These are phyloP conservation scores for Geotrypetes seraphini DNA, from an alignment of 2,797 vertebrate genomes.

Conservation along the genomic window DNA sequence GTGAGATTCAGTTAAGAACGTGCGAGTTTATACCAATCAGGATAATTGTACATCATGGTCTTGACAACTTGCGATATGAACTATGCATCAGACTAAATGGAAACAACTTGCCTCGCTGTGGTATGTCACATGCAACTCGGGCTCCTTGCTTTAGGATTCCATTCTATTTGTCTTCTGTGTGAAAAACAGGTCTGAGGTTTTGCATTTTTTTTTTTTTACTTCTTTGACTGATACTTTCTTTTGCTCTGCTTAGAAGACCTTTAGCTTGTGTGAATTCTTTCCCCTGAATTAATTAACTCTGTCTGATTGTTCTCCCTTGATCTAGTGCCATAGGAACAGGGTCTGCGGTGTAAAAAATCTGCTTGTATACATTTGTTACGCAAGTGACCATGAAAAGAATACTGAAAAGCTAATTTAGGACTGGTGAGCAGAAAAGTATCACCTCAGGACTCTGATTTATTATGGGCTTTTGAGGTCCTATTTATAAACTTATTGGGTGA, in stretches of 20 bases:
- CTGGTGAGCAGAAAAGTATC: slow-evolving; percentile 6
- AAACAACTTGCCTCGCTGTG: too few species aligned
- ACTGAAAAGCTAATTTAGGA: slow-evolving; percentile 18
- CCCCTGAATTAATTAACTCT: slow-evolving; percentile 28
- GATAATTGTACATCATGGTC: too few species aligned
- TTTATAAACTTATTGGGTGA: too few species aligned
- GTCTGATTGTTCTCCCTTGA: slow-evolving; percentile 27
- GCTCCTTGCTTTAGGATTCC: too few species aligned
- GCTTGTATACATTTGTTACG: too few species aligned
- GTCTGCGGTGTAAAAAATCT: slow-evolving; percentile 9
- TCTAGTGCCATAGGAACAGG: slow-evolving; percentile 32
- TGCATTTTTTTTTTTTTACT: slow-evolving; percentile 6
- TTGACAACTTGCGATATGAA: too few species aligned
- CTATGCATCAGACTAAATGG: too few species aligned
- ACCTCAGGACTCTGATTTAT: slow-evolving; percentile 3
- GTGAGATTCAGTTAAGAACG: too few species aligned
- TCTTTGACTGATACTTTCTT: slow-evolving; percentile 16
- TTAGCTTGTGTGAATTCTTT: slow-evolving; percentile 32
- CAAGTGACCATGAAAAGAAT: slow-evolving; percentile 18
- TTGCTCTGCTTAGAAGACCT: slow-evolving; percentile 13
- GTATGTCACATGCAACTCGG: too few species aligned
- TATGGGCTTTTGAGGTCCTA: slow-evolving; percentile 30
- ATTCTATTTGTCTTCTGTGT: neutral
- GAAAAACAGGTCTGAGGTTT: neutral
- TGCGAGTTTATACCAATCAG: too few species aligned